phyloP scores from a whole-genome alignment of 2,797 vertebrate species.

The Threskiornis aethiopicus region DNA sequence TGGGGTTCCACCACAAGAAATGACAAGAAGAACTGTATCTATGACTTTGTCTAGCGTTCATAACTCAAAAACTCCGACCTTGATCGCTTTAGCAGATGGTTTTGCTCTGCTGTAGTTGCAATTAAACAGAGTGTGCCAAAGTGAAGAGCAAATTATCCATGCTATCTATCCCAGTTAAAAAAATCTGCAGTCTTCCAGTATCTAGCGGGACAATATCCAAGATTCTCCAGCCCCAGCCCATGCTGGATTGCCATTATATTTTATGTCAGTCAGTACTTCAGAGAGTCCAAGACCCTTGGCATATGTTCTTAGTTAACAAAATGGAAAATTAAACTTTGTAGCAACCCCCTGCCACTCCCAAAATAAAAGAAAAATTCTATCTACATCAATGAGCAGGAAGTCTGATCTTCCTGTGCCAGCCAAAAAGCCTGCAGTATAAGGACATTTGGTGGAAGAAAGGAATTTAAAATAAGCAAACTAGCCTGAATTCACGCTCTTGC shows the following conservation, averaged over 20 bases:
- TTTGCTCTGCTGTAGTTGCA: conserved; percentile 61
- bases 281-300: conserved; percentile 64
- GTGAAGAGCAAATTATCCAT: conserved; percentile 62
- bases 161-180: conserved; percentile 60
- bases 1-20: neutral
- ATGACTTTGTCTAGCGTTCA: conserved; percentile 43
- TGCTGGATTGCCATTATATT: conserved; percentile 60
- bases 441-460: conserved; percentile 24
- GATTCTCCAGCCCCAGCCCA: conserved; percentile 26
- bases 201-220: conserved; percentile 63
- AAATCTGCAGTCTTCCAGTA: conserved; percentile 40
- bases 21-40: conserved; percentile 37
- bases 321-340: conserved; percentile 70
- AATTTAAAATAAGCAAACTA: conserved; percentile 27
- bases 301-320: conserved; percentile 72
- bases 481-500: neutral
- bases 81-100: conserved; percentile 67
- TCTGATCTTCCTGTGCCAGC: conserved; percentile 43
- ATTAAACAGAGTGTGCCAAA: conserved; percentile 66
- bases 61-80: conserved; percentile 59
- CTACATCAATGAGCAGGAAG: conserved; percentile 55
- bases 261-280: conserved; percentile 64
- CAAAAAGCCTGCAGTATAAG: conserved; percentile 33
- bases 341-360: conserved; percentile 64
- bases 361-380: conserved; percentile 68